Evolutionary conservation across 2,113 vertebrate species (phyloP), one percentile per base, ranked within the genome.

Genomic region (Ageneiosus marmoratus): DNA sequence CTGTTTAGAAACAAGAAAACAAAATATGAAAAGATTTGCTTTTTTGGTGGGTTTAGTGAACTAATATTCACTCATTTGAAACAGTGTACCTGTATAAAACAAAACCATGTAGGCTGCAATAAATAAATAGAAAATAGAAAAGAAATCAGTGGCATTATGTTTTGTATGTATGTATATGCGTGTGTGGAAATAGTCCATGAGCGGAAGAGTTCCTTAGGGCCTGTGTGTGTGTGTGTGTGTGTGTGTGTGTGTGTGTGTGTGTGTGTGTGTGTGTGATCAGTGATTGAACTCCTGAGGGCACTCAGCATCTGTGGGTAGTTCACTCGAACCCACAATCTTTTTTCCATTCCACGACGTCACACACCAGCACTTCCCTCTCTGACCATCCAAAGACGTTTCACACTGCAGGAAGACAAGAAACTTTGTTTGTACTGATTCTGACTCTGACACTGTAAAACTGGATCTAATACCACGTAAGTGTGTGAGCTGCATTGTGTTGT

Each of bases 341-440:
- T 95, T 97, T 15, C 98, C 97, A 0, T 87, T 97, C 94, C 95
- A 96, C 27, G 95, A 94, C 81, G 93, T 94, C 74, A 99, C 98
- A 24, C 98, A 99, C 98, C 98, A 99, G 89, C 98, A 99, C 85
- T 90, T 94, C 67, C 96, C 96, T 60, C 92, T 89, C 83, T 95
- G 95, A 58, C 96, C 96, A 0, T 97, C 95, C 91, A 99, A 89
- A 18, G 94, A 95, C 0, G 97, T 96, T 90, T 98, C 96, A 0
- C 98, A 99, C 98, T 99, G 92, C 29, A 77, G 58, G 65, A 56
- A 83, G 41, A 76, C 69, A 87, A 81, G 44, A 56, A 51, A 81
- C 22, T 50, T 15, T 65, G 82, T 79, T 37, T 78, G 73, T 55
- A 55, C 10, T 34, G 29, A 74, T 51, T 74, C 72, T 74, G 72